Percentiles rank a stretch among this genome's conserved stretches.
phyloP scores from a whole-genome alignment of 2,888 invertebrate genomes.

The Thecophora atra region DNA sequence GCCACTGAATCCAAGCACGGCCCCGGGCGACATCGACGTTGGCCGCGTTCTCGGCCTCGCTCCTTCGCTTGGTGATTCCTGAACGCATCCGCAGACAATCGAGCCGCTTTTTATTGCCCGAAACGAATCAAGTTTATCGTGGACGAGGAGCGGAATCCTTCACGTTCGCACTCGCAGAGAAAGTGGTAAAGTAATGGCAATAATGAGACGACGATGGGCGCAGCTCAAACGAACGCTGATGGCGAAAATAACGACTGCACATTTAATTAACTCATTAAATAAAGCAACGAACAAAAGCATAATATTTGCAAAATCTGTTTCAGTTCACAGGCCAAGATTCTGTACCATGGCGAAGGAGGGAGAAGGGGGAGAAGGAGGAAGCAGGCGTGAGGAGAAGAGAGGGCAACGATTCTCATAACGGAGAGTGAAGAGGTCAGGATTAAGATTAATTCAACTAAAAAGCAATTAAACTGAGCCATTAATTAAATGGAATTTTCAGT shows the following conservation, averaged over 20 bases:
- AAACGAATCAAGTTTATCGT: slow-evolving; percentile 35
- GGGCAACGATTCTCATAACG: not conserved
- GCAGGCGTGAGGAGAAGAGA: too few relatives aligned
- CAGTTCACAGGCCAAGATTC: slow-evolving; percentile 16
- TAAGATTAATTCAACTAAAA: slow-evolving; percentile 1
- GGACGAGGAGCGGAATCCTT: not conserved
- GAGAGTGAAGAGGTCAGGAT: not conserved
- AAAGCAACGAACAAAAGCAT: not conserved
- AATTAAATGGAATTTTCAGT: not conserved
- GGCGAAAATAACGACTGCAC: slow-evolving; percentile 13
- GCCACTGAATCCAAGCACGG: not conserved
- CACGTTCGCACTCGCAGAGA: slow-evolving; percentile 10
- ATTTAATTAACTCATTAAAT: slow-evolving; percentile 20
- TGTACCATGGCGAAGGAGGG: not conserved
- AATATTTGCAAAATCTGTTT: slow-evolving; percentile 26
- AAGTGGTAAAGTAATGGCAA: not conserved
- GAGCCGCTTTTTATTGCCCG: slow-evolving; percentile 24
- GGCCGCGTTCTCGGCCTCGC: too few relatives aligned
- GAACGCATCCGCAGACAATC: not conserved
- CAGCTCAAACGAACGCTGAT: not conserved
- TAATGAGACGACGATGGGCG: not conserved
- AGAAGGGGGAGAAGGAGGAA: not conserved
- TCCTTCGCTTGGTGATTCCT: not conserved
- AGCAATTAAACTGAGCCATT: not conserved
- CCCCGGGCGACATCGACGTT: not conserved